phyloP scores from a whole-genome alignment of 2,113 vertebrate species.

The Hyla sarda region DNA sequence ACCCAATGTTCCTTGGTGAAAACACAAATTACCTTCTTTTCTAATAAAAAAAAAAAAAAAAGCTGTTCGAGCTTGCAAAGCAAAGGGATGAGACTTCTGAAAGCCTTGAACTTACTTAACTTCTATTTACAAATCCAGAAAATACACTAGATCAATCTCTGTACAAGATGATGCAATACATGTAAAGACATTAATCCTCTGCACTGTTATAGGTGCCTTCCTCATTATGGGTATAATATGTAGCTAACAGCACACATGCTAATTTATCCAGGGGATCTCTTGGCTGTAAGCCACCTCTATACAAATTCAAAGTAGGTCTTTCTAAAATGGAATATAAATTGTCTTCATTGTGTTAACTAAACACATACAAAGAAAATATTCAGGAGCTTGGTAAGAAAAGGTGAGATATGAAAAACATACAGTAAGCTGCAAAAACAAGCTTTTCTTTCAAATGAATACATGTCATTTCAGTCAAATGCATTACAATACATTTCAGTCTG shows the following conservation, averaged over 20 bases:
- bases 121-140: too few relatives aligned
- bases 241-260: not conserved
- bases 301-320: constrained; percentile 22
- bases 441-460: not conserved
- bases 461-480: not conserved
- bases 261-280: not conserved
- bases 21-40: too few relatives aligned
- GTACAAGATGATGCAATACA: too few relatives aligned
- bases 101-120: too few relatives aligned
- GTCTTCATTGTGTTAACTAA: constrained; percentile 3
- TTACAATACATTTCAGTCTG: not conserved
- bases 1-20: too few relatives aligned
- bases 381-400: not conserved
- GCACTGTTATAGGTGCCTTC: not conserved
- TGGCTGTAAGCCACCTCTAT: not conserved
- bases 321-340: constrained; percentile 5
- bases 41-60: too few relatives aligned
- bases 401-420: too few relatives aligned
- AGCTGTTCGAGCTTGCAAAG: too few relatives aligned
- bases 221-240: not conserved
- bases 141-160: too few relatives aligned
- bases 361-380: not conserved
- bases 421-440: not conserved
- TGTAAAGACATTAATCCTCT: too few relatives aligned
- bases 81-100: too few relatives aligned